phyloP scores from a whole-genome alignment of 2,113 vertebrate genomes.

The Saccopteryx leptura region DNA sequence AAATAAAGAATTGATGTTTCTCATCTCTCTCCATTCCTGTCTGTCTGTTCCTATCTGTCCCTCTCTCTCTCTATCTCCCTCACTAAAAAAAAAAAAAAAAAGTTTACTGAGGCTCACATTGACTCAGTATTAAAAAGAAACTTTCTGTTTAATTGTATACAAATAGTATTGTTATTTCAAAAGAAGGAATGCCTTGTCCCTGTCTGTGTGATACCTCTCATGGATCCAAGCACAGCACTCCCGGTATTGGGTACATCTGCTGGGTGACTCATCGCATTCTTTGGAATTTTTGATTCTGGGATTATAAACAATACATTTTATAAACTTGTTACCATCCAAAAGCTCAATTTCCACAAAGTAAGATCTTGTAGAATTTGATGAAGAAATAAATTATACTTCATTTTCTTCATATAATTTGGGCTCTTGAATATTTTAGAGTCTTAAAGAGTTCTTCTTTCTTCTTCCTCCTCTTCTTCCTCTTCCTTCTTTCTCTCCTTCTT shows the following conservation, averaged over 20 bases:
- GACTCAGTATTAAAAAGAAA: not conserved
- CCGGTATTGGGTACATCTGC: not conserved
- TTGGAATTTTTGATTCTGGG: not conserved
- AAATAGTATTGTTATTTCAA: slow-evolving; percentile 14
- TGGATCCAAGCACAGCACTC: not conserved
- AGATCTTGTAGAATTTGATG: slow-evolving; percentile 44
- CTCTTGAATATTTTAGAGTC: slow-evolving; percentile 6
- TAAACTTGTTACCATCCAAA: slow-evolving; percentile 43
- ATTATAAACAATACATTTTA: slow-evolving; percentile 42
- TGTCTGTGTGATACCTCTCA: not conserved
- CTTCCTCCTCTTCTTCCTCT: too few species aligned
- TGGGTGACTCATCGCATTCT: slow-evolving; percentile 48
- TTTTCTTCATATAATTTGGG: not conserved
- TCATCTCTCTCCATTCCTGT: too few species aligned
- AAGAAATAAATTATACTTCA: slow-evolving; percentile 31
- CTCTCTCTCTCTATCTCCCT: too few species aligned
- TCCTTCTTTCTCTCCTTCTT: too few species aligned
- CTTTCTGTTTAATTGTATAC: not conserved
- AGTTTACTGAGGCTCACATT: not conserved
- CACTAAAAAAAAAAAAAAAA: not conserved
- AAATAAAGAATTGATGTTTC: too few species aligned
- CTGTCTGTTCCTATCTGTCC: too few species aligned
- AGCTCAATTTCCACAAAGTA: slow-evolving; percentile 28
- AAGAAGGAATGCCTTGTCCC: not conserved
- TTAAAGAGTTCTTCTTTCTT: not conserved